phyloP scores from a whole-genome alignment of 2,113 vertebrate species.

The Buteo buteo region DNA sequence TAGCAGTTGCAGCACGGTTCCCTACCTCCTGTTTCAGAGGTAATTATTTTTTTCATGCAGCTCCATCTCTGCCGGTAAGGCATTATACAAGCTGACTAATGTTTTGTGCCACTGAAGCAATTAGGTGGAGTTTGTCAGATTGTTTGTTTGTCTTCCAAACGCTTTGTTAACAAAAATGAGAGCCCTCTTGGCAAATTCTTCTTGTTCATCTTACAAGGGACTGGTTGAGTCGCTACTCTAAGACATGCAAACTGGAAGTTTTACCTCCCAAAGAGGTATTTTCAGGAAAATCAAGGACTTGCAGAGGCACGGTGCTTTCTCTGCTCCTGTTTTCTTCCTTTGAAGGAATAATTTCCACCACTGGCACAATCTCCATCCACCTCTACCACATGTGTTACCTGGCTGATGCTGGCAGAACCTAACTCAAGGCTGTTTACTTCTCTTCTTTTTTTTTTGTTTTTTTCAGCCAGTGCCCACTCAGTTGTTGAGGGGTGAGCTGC shows the following conservation, averaged over 20 bases:
- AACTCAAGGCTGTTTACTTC: background rate
- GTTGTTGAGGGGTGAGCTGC: background rate
- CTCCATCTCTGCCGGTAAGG: background rate
- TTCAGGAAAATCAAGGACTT: background rate
- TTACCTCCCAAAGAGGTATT: background rate
- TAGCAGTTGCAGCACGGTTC: background rate
- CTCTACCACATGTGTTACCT: background rate
- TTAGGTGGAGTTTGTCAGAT: background rate
- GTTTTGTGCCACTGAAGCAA: background rate
- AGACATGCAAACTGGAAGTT: background rate
- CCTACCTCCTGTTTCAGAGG: slow-evolving; percentile 16
- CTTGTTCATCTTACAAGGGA: background rate
- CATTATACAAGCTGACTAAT: background rate
- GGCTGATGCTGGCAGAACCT: background rate
- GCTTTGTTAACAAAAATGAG: background rate
- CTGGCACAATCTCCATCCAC: background rate
- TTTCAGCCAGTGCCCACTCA: background rate
- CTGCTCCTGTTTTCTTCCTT: background rate
- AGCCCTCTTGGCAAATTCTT: background rate
- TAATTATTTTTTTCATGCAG: background rate
- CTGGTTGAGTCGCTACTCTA: background rate
- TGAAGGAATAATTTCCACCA: background rate
- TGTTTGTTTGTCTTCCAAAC: background rate
- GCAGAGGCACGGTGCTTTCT: background rate
- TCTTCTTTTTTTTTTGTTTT: background rate